Conservation (phyloP, 1,140 invertebrate species). For the Brachionus angularis region DNA sequence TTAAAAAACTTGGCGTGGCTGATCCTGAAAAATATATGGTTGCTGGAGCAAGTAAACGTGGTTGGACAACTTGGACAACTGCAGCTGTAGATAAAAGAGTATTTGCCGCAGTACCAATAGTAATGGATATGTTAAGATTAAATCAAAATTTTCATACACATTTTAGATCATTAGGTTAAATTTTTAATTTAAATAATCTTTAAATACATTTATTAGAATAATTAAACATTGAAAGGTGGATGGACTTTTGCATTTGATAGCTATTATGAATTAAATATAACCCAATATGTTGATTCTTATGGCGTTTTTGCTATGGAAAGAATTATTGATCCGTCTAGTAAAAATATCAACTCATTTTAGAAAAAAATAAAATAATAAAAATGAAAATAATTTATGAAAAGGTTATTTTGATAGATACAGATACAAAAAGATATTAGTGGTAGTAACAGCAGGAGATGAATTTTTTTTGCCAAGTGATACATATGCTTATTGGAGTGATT, state of each 20-base stretch:
- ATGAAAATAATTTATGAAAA: no score
- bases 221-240: conserved; percentile 1
- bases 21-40: conserved; percentile 26
- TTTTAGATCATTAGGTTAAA: conserved; percentile 48
- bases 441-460: conserved; percentile 51
- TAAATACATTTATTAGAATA: neutral
- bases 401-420: conserved; percentile 51
- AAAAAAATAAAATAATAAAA: no score
- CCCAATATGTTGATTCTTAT: conserved; percentile 16
- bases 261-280: conserved; percentile 44
- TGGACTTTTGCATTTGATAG: conserved; percentile 45
- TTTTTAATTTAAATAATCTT: no score
- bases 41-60: conserved; percentile 35
- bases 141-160: conserved; percentile 53
- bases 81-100: conserved; percentile 47
- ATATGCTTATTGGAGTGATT: conserved; percentile 39
- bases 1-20: neutral
- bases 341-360: neutral
- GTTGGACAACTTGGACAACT: conserved; percentile 44
- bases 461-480: conserved; percentile 53
- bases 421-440: conserved; percentile 50
- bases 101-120: conserved; percentile 51
- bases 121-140: conserved; percentile 52
- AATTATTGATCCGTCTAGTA: conserved; percentile 43
- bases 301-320: conserved; percentile 15